These are phyloP conservation scores for Butorides virescens DNA, from an alignment of 2,113 vertebrate species.

Conservation along the genomic window DNA sequence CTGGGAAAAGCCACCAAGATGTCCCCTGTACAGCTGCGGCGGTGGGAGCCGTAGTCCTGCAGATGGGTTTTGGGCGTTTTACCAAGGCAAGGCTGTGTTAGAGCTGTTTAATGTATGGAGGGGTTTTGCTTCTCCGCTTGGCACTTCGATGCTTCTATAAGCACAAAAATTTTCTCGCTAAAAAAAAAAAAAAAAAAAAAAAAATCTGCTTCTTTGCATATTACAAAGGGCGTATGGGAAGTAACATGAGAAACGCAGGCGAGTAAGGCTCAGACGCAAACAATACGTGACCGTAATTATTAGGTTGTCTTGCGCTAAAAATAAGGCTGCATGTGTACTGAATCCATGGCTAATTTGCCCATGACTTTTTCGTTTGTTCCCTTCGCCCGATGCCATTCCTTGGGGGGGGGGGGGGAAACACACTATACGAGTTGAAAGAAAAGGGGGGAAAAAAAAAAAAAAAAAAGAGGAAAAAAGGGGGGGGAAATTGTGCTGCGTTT, in stretches of 20 bases:
- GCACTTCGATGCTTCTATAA: neutral
- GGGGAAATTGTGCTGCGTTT: rapidly evolving
- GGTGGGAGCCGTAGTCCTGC: neutral
- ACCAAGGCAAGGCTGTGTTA: neutral
- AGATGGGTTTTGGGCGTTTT: neutral
- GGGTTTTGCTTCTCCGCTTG: neutral
- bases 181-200: too few relatives aligned
- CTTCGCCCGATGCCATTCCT: neutral
- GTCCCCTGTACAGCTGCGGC: neutral
- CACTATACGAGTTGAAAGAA: neutral
- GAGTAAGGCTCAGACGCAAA: neutral
- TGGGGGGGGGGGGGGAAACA: rapidly evolving
- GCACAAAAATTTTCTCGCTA: neutral
- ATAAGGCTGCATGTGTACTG: neutral
- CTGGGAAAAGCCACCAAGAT: neutral
- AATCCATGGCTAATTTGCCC: neutral
- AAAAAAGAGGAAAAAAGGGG: neutral
- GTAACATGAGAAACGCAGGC: neutral
- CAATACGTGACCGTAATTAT: neutral
- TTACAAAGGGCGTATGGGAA: neutral
- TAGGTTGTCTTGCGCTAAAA: neutral
- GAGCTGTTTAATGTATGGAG: neutral
- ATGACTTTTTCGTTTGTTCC: neutral
- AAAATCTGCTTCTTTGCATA: neutral
- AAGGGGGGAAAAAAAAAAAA: too few relatives aligned